Evolutionary conservation across 2,888 invertebrate species (phyloP).

Genomic region (Amphipyra berbera): DNA sequence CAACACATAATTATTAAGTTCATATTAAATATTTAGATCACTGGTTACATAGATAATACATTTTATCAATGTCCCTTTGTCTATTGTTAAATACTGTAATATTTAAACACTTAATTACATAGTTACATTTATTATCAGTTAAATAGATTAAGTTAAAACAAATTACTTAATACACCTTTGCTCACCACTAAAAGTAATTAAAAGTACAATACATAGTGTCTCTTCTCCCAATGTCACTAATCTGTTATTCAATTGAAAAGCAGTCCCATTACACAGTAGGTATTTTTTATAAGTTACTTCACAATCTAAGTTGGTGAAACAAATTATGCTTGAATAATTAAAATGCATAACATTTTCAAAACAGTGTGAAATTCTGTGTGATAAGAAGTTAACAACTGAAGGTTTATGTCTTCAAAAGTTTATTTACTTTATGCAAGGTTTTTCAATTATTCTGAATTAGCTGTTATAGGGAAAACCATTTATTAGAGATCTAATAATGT

Average conservation of each 20-base stretch:
- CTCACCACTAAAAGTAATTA: background rate
- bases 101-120: too few species aligned
- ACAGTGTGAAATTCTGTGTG: constrained; percentile 2
- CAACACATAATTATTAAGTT: too few species aligned
- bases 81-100: too few species aligned
- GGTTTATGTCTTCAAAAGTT: background rate
- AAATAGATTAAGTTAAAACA: background rate
- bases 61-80: too few species aligned
- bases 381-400: background rate
- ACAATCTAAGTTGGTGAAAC: background rate
- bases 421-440: background rate
- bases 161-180: background rate
- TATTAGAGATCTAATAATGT: constrained; percentile 3
- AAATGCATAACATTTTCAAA: background rate
- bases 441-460: too few species aligned
- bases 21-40: too few species aligned
- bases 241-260: background rate
- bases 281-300: background rate
- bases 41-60: too few species aligned
- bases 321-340: background rate
- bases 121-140: too few species aligned
- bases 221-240: background rate
- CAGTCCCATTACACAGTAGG: background rate
- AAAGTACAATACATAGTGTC: background rate
- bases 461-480: background rate